These are phyloP conservation scores for Gisinianus flammeolus DNA, from an alignment of 2,888 invertebrate genomes.

Conservation along the genomic window DNA sequence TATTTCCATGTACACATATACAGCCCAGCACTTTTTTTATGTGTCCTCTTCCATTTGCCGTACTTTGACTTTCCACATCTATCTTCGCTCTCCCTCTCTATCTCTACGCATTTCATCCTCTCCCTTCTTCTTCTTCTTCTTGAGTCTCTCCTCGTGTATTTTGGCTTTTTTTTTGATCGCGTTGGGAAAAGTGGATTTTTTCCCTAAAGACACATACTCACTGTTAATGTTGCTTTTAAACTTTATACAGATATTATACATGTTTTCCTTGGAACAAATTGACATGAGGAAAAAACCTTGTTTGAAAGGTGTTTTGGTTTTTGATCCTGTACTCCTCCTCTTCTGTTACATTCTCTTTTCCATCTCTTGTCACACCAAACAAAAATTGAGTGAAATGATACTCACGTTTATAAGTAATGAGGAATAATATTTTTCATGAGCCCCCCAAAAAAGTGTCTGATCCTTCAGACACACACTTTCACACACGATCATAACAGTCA, in stretches of 20 bases:
- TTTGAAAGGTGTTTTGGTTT: background rate
- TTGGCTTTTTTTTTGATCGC: background rate
- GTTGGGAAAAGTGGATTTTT: conserved; percentile 22
- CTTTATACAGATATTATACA: conserved; percentile 3
- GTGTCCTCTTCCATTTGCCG: no score
- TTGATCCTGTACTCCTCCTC: background rate
- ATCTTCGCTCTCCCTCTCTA: background rate
- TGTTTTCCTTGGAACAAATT: conserved; percentile 7
- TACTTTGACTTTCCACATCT: background rate
- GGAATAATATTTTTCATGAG: conserved; percentile 5
- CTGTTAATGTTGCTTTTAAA: conserved; percentile 22
- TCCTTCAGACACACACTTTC: no score
- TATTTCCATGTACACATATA: background rate
- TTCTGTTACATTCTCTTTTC: background rate
- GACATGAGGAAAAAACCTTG: background rate
- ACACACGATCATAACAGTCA: no score
- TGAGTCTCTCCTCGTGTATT: conserved; percentile 1
- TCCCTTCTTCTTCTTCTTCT: background rate
- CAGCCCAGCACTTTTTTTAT: background rate
- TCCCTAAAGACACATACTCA: conserved; percentile 12
- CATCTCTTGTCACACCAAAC: no score
- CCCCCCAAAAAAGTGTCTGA: background rate
- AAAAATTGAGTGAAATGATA: conserved; percentile 5
- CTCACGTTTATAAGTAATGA: background rate
- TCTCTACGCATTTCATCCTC: background rate